Evolutionary conservation across 2,888 invertebrate species (phyloP).

Genomic region (Drosophila subquinaria): DNA sequence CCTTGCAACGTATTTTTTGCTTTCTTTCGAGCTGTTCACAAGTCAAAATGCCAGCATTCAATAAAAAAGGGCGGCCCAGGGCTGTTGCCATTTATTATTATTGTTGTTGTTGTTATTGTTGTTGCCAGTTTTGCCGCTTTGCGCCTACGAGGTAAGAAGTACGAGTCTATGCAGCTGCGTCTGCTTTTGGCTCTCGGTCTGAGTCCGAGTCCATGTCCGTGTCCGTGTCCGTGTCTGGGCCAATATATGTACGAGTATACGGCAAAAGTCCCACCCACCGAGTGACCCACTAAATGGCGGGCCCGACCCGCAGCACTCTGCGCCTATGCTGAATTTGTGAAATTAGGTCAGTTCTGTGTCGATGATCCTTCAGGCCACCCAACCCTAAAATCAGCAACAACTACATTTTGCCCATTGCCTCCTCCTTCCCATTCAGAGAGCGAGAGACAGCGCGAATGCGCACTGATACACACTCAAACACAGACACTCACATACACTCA

Average conservation of each 20-base stretch:
- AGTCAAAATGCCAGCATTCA: constrained; percentile 61
- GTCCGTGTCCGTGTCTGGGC: constrained; percentile 23
- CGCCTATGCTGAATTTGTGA: constrained; percentile 83
- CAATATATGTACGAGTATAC: not conserved
- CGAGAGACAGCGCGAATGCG: constrained; percentile 69
- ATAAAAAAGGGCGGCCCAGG: constrained; percentile 46
- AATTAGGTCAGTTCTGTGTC: constrained; percentile 86
- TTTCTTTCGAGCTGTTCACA: constrained; percentile 2
- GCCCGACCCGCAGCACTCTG: constrained; percentile 53
- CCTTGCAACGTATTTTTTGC: not conserved
- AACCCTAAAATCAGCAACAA: constrained; percentile 43
- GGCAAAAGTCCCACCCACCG: constrained; percentile 59
- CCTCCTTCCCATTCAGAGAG: constrained; percentile 11
- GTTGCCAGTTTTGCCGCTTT: constrained; percentile 26
- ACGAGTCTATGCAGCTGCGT: constrained; percentile 41
- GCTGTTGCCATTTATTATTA: constrained; percentile 58
- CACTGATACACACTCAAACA: constrained; percentile 58
- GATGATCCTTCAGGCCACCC: constrained; percentile 85
- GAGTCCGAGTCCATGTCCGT: constrained; percentile 14
- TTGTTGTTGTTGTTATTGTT: constrained; percentile 41
- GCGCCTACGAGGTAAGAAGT: constrained; percentile 31
- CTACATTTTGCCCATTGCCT: not conserved
- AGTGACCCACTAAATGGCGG: constrained; percentile 70
- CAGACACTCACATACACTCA: constrained; percentile 31
- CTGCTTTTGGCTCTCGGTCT: constrained; percentile 36